A percentile compares a stretch with the other conserved stretches of the same genome.
Conservation (phyloP, 2,113 vertebrate genomes). For the Machaerirhynchus nigripectus region DNA sequence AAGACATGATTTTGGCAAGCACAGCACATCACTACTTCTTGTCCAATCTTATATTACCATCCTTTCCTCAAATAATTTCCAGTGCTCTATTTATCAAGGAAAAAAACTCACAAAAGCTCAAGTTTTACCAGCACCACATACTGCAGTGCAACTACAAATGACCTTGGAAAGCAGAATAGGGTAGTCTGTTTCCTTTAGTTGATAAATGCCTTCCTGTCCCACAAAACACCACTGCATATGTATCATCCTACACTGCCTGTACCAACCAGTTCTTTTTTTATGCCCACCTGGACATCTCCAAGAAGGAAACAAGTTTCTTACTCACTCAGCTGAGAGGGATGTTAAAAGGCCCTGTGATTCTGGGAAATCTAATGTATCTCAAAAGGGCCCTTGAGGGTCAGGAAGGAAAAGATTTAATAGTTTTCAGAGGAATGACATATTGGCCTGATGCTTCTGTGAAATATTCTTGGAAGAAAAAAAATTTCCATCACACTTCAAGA, state of each 20-base stretch:
- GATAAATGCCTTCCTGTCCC: neutral
- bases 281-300: neutral
- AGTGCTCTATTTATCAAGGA: neutral
- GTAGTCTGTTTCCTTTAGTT: neutral
- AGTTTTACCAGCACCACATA: neutral
- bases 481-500: conserved; percentile 57
- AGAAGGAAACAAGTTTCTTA: neutral
- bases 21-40: neutral
- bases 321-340: neutral
- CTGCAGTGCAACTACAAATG: neutral
- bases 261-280: neutral
- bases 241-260: neutral
- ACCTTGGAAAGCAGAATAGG: neutral
- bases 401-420: conserved; percentile 4
- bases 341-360: neutral
- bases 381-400: neutral
- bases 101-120: neutral
- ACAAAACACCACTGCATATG: neutral
- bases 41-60: neutral
- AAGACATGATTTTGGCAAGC: neutral
- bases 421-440: conserved; percentile 14
- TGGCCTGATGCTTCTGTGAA: conserved; percentile 21
- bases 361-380: neutral
- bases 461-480: conserved; percentile 57
- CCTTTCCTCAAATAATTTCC: neutral